A percentile compares a stretch with the other conserved stretches of the same genome.
These are phyloP conservation scores for Morelia viridis DNA, from an alignment of 2,797 vertebrate species.

Conservation along the genomic window DNA sequence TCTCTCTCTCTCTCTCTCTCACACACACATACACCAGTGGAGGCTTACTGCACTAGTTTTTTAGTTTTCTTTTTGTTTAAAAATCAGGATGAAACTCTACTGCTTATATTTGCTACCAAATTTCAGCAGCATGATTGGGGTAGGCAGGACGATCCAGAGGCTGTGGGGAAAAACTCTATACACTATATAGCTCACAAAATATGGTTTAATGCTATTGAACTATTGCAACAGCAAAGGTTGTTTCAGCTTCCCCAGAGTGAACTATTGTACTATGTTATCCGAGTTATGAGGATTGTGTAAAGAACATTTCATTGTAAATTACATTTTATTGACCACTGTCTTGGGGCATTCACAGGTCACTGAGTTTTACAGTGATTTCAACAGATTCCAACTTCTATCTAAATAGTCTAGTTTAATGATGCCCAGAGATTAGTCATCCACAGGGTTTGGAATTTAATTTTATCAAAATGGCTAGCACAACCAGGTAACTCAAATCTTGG, in stretches of 20 bases:
- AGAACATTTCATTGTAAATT: background rate
- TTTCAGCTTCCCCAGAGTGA: conserved; percentile 5
- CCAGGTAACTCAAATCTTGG: background rate
- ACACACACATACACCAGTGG: background rate
- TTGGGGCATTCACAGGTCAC: background rate
- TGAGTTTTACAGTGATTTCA: background rate
- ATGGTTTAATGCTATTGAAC: background rate
- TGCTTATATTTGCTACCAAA: background rate
- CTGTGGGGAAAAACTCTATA: background rate
- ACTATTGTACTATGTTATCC: background rate
- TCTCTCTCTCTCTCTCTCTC: background rate
- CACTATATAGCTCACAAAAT: background rate
- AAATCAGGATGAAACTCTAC: background rate
- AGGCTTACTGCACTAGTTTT: background rate
- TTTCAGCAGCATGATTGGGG: background rate
- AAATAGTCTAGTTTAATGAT: background rate
- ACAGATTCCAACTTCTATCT: background rate
- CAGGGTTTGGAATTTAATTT: background rate
- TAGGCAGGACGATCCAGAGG: background rate
- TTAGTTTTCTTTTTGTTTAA: background rate
- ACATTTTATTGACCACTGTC: background rate
- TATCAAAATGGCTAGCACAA: background rate
- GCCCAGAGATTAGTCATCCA: background rate
- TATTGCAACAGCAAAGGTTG: background rate
- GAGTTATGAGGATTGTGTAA: background rate